Evolutionary conservation across 2,797 vertebrate genomes (phyloP).

Genomic region (Silurus lanzhouensis): DNA sequence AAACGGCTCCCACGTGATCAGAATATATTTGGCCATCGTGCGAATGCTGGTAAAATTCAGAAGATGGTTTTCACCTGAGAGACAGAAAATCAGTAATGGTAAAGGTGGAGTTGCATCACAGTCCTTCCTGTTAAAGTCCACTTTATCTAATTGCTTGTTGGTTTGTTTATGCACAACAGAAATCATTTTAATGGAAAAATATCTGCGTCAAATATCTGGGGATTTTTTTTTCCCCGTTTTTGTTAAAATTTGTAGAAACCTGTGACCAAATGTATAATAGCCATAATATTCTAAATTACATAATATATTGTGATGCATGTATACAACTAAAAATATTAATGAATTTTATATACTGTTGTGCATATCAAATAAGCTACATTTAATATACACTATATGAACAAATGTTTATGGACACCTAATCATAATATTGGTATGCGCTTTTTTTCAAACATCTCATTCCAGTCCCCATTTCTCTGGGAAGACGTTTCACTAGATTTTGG

Average conservation of each 20-base stretch:
- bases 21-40: constrained; percentile 81
- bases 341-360: too few species aligned
- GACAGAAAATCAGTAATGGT: not conserved
- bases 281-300: not conserved
- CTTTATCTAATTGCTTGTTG: not conserved
- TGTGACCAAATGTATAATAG: not conserved
- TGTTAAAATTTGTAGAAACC: not conserved
- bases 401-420: too few species aligned
- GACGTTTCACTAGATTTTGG: too few species aligned
- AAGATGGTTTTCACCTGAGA: constrained; percentile 87
- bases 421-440: too few species aligned
- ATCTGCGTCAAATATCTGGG: not conserved
- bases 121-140: not conserved
- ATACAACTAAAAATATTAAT: not conserved
- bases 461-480: too few species aligned
- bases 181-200: not conserved
- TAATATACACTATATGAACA: not conserved
- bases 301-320: not conserved
- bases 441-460: too few species aligned
- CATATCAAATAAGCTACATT: not conserved
- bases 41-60: constrained; percentile 85
- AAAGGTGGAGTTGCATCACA: not conserved
- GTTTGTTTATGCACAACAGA: not conserved
- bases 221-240: not conserved
- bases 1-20: constrained; percentile 88